Evolutionary conservation across 2,113 vertebrate species (phyloP).

Genomic region (Hippocampus barbouri): DNA sequence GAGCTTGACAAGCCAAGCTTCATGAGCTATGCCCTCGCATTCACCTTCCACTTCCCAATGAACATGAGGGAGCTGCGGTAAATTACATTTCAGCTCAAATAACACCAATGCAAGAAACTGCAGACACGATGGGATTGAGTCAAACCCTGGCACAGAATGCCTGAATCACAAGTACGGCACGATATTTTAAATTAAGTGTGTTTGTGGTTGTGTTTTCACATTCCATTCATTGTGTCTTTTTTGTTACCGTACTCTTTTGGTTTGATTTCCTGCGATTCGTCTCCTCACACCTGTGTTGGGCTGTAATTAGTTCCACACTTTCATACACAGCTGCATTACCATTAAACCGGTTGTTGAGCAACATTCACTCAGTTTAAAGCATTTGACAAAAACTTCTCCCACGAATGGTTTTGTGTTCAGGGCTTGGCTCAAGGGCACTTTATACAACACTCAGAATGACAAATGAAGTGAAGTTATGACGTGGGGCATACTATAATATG

Average conservation of each 20-base stretch:
- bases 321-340: not conserved
- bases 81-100: slow-evolving; percentile 14
- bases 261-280: not conserved
- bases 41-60: slow-evolving; percentile 15
- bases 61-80: slow-evolving; percentile 18
- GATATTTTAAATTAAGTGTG: slow-evolving; percentile 11
- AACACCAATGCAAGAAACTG: slow-evolving; percentile 6
- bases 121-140: slow-evolving; percentile 42
- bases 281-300: not conserved
- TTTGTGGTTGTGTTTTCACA: not conserved
- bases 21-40: slow-evolving; percentile 7
- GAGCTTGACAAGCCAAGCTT: not conserved
- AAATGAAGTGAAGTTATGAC: too few relatives aligned
- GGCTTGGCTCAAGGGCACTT: too few relatives aligned
- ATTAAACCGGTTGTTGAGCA: not conserved
- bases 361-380: not conserved
- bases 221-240: not conserved
- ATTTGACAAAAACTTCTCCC: not conserved
- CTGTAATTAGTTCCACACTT: not conserved
- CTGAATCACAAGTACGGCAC: slow-evolving; percentile 17
- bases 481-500: too few relatives aligned
- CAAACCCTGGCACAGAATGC: slow-evolving; percentile 26
- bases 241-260: not conserved
- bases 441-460: too few relatives aligned
- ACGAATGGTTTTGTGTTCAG: not conserved